Conservation (phyloP, 2,113 vertebrate genomes). For the Pleuronectes platessa region DNA sequence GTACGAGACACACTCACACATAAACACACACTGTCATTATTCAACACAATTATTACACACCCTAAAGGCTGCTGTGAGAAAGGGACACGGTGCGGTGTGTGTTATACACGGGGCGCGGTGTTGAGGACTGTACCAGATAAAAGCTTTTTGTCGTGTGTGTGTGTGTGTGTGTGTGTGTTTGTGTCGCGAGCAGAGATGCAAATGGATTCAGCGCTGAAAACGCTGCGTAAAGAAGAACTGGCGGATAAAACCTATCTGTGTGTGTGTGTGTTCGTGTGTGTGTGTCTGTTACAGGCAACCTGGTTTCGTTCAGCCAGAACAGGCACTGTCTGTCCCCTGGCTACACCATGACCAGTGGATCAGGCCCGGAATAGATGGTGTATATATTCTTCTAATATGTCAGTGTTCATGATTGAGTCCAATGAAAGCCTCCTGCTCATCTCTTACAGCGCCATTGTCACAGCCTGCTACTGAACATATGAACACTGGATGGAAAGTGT, state of each 20-base stretch:
- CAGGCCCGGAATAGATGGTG: background rate
- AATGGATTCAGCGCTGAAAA: constrained; percentile 6
- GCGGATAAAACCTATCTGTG: background rate
- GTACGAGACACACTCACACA: constrained; percentile 50
- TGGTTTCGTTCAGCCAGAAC: background rate
- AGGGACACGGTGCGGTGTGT: background rate
- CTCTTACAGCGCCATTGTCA: constrained; percentile 13
- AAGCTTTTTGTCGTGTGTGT: constrained; percentile 22
- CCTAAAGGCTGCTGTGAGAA: background rate
- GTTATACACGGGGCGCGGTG: constrained; percentile 19
- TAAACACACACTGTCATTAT: background rate
- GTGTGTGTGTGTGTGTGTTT: background rate
- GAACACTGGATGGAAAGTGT: constrained; percentile 23
- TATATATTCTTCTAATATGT: background rate
- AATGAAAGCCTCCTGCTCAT: constrained; percentile 2
- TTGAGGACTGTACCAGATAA: constrained; percentile 20
- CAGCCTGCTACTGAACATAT: background rate
- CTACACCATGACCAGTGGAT: background rate
- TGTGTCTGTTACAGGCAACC: background rate
- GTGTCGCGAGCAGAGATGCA: background rate
- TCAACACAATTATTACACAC: too few relatives aligned
- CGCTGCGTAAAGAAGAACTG: background rate
- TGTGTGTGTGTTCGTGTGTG: background rate
- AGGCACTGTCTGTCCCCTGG: background rate
- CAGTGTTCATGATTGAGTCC: background rate